These are phyloP conservation scores for Oryctes rhinoceros DNA, from an alignment of 1,140 invertebrate species.

Conservation along the genomic window DNA sequence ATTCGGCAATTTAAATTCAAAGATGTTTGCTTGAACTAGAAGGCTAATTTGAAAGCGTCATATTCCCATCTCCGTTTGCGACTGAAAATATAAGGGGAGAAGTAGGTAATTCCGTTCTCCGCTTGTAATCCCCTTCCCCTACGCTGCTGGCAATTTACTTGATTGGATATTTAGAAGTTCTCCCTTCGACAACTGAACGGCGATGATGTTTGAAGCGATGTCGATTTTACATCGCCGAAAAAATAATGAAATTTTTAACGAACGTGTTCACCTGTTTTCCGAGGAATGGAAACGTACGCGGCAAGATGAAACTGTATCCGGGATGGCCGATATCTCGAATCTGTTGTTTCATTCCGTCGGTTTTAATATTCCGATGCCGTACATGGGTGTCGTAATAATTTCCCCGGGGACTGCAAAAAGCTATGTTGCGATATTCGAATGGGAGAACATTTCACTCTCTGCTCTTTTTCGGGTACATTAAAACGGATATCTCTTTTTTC, in stretches of 20 bases:
- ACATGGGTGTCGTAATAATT: not conserved
- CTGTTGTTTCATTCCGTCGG: not conserved
- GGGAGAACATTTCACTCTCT: too few relatives aligned
- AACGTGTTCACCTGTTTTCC: not conserved
- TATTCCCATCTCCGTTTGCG: not conserved
- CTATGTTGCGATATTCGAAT: too few relatives aligned
- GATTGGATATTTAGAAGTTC: not conserved
- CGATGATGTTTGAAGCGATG: not conserved
- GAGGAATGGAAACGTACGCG: not conserved
- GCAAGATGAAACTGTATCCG: not conserved
- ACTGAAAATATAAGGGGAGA: not conserved
- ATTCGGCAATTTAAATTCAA: slow-evolving; percentile 34
- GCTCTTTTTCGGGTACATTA: too few relatives aligned
- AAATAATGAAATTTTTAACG: not conserved
- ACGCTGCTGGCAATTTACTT: not conserved
- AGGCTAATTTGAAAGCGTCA: not conserved
- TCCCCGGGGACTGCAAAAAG: not conserved
- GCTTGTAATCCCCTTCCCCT: not conserved
- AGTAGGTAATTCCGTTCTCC: not conserved
- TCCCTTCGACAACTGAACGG: not conserved
- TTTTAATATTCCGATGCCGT: not conserved
- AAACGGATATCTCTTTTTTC: too few relatives aligned
- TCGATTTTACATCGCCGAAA: not conserved
- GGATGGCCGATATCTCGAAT: not conserved
- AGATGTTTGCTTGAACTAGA: slow-evolving; percentile 19